Evolutionary conservation across 2,113 vertebrate genomes (phyloP), one percentile per base, ranked within the genome.

Genomic region (Microtus richardsoni): DNA sequence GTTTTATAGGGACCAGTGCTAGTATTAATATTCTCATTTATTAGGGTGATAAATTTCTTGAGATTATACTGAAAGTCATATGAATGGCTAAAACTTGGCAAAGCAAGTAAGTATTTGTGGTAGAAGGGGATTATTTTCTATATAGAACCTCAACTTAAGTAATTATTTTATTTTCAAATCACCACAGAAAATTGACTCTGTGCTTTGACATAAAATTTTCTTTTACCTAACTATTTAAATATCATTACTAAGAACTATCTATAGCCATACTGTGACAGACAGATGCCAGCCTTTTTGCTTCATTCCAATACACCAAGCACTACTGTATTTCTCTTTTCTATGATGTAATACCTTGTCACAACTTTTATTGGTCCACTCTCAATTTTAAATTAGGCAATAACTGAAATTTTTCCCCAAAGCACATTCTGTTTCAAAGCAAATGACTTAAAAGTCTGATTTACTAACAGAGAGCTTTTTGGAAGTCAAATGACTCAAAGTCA

Each of bases 351-450:
- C 12, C 16, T 86, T 28, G 47, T 91, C 79, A 88, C 39, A 91
- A 22, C 41, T 52, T 41, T 96, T 30, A 66, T 77, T 13, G 68
- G 8, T 91, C 52, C 82, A 24, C 7, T 70, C 44, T 78, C 49
- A 91, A 84, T 85, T 82, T 96, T 82, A 88, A 93, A 64, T 85
- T 94, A 47, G 39, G 54, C 26, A 47, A 73, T 91, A 84, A 82
- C 2, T 73, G 70, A 86, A 85, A 71, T 36, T 7, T 88, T 12
- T 80, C 79, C 7, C 24, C 12, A 90, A 73, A 28, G 86, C 21
- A 97, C 90, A 92, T 78, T 89, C 26, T 95, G 91, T 97, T 94
- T 90, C 89, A 90, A 90, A 96, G 84, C 73, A 91, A 93, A 93
- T 94, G n/a, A 95, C 11, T 89, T 94, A 16, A 8, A 36, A 71